phyloP scores from a whole-genome alignment of 2,113 vertebrate genomes.

The Ciconia stormi region DNA sequence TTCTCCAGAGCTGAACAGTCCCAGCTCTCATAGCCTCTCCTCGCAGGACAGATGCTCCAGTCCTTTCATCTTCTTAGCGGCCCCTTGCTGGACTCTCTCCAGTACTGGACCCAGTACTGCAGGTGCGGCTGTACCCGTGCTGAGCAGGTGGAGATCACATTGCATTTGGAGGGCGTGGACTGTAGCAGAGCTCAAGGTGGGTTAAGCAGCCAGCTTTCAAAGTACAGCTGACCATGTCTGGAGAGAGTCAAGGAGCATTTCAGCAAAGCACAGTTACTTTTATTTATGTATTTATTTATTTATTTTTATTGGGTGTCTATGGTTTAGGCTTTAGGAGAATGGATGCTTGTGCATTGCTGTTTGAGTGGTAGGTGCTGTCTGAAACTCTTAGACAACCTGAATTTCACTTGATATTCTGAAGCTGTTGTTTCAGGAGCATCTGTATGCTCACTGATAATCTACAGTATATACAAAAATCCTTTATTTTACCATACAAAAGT shows the following conservation, averaged over 20 bases:
- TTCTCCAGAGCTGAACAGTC: background rate
- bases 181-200: background rate
- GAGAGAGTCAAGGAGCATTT: background rate
- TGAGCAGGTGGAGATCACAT: background rate
- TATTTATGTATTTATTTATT: background rate
- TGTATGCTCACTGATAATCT: background rate
- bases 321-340: background rate
- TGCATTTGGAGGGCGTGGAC: background rate
- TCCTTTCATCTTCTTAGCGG: background rate
- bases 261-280: background rate
- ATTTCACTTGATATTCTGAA: background rate
- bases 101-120: background rate
- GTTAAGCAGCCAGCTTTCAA: background rate
- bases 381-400: background rate
- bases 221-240: background rate
- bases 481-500: background rate
- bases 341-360: background rate
- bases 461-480: background rate
- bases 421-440: background rate
- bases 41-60: background rate
- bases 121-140: background rate
- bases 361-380: background rate
- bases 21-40: background rate
- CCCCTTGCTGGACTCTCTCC: background rate
- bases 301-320: accelerated